Evolutionary conservation across 30 jellyfish, hydroid and myxozoan genomes (phyloP).

Genomic region (Sanderia malayensis): DNA sequence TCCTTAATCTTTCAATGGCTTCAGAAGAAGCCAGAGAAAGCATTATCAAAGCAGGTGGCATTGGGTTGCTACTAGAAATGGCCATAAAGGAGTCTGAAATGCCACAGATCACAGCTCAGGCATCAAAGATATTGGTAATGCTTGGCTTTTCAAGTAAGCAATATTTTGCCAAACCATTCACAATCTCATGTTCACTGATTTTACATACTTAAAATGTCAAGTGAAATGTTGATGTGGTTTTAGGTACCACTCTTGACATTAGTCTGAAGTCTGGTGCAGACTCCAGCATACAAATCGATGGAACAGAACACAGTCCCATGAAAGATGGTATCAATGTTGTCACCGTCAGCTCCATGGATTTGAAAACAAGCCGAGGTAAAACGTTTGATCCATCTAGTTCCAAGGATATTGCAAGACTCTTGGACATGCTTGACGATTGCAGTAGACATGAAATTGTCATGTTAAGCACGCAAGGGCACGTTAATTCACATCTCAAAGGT

Average conservation of each 20-base stretch:
- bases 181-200: no score
- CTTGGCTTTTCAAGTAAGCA: conserved; percentile 71
- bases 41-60: conserved; percentile 81
- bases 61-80: conserved; percentile 66
- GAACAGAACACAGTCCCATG: conserved; percentile 72
- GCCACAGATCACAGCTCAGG: conserved; percentile 77
- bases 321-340: conserved; percentile 70
- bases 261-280: conserved; percentile 57
- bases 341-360: conserved; percentile 40
- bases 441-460: conserved; percentile 46
- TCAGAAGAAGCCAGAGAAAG: conserved; percentile 76
- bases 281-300: conserved; percentile 60
- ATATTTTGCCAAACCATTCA: no score
- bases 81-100: conserved; percentile 81
- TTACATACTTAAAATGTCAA: no score
- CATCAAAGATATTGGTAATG: conserved; percentile 82
- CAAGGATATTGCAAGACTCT: conserved; percentile 13
- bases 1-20: conserved; percentile 73
- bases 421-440: conserved; percentile 42
- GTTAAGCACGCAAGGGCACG: conserved; percentile 67
- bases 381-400: conserved; percentile 40
- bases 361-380: conserved; percentile 55
- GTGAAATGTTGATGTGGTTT: no score
- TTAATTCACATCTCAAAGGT: conserved; percentile 53
- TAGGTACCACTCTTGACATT: conserved; percentile 50